Evolutionary conservation across 2,113 vertebrate genomes (phyloP).

Genomic region (Struthidea cinerea): DNA sequence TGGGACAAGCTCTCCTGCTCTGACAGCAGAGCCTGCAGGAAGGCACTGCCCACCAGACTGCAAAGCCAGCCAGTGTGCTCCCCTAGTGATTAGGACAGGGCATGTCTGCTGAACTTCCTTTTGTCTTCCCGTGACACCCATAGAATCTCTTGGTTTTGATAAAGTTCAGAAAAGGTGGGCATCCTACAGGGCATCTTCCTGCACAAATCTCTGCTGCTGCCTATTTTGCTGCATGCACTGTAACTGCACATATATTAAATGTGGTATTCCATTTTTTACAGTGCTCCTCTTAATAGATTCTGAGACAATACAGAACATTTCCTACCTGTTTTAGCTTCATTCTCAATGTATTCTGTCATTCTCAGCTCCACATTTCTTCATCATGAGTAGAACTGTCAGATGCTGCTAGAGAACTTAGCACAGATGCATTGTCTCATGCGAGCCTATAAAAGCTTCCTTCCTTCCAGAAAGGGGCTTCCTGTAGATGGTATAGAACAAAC

Average conservation of each 20-base stretch:
- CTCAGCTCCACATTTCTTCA: background rate
- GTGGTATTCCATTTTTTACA: background rate
- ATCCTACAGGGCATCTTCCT: background rate
- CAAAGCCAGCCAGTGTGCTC: background rate
- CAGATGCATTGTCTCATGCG: accelerated
- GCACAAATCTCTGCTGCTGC: background rate
- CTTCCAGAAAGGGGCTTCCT: background rate
- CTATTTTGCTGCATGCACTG: background rate
- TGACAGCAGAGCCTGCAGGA: background rate
- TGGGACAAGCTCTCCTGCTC: background rate
- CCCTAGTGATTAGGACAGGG: background rate
- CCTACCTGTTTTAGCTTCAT: background rate
- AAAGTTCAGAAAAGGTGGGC: background rate
- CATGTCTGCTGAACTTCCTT: background rate
- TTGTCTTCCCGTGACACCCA: background rate
- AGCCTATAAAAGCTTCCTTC: background rate
- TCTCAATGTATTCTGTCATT: background rate
- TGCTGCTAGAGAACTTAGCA: background rate
- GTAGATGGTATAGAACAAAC: background rate
- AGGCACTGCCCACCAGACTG: background rate
- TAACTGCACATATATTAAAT: background rate
- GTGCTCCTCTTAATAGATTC: background rate
- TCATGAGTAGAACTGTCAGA: background rate
- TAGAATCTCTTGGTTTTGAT: background rate
- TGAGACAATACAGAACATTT: background rate